Evolutionary conservation across 2,888 invertebrate genomes (phyloP).

Genomic region (Capitulum mitella): DNA sequence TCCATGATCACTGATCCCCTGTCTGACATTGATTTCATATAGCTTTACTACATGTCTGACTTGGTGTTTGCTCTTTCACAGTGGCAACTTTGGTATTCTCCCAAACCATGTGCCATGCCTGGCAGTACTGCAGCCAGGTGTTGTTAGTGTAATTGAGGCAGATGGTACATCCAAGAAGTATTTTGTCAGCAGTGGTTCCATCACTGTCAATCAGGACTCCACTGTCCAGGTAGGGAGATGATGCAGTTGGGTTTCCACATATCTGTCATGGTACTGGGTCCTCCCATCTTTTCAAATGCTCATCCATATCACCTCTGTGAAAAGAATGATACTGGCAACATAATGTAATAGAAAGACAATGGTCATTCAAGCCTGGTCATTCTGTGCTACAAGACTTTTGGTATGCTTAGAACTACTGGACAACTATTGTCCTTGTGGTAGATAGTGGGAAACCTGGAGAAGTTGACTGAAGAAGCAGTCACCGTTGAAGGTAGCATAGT

Average conservation of each 20-base stretch:
- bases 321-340: neutral
- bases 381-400: neutral
- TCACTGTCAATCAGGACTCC: constrained; percentile 94
- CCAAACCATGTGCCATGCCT: constrained; percentile 93
- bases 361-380: too few species aligned
- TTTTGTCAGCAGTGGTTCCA: constrained; percentile 93
- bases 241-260: constrained; percentile 26
- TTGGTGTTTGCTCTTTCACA: constrained; percentile 29
- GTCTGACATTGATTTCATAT: too few species aligned
- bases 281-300: neutral
- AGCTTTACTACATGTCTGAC: neutral
- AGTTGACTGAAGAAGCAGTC: too few species aligned
- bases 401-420: too few species aligned
- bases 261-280: neutral
- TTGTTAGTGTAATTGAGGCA: constrained; percentile 81
- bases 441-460: too few species aligned
- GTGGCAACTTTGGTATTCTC: constrained; percentile 87
- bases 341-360: too few species aligned
- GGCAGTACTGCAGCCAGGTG: constrained; percentile 89
- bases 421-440: too few species aligned
- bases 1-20: too few species aligned
- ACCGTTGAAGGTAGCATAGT: too few species aligned
- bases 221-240: constrained; percentile 56
- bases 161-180: constrained; percentile 75
- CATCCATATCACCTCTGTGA: neutral